Percentiles rank a stretch among this genome's conserved stretches.
phyloP scores from a whole-genome alignment of 2,797 vertebrate species.

The Rallus crepitans region DNA sequence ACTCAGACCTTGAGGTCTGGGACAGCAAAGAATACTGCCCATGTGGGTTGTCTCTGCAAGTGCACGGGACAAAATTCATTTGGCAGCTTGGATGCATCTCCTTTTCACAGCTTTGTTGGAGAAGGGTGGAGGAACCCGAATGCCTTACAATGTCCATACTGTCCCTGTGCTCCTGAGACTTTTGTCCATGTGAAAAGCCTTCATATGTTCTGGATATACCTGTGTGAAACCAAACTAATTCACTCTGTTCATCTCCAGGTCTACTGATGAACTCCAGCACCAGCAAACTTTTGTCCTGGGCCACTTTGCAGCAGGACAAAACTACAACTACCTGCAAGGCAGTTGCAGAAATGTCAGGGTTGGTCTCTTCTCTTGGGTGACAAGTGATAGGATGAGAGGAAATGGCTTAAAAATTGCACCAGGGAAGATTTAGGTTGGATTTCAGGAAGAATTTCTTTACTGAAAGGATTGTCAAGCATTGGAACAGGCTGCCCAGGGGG shows the following conservation, averaged over 20 bases:
- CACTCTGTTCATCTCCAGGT: not conserved
- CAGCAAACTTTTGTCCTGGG: not conserved
- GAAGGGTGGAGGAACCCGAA: not conserved
- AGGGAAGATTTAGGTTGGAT: too few species aligned
- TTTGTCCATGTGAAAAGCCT: not conserved
- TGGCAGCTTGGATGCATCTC: not conserved
- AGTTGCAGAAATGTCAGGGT: too few species aligned
- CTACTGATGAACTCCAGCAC: rapidly evolving
- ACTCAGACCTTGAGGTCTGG: not conserved
- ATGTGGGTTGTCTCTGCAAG: not conserved
- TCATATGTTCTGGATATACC: not conserved
- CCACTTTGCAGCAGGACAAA: not conserved
- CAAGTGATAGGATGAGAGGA: too few species aligned
- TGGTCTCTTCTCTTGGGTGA: too few species aligned
- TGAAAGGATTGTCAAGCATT: too few species aligned
- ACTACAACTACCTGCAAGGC: too few species aligned
- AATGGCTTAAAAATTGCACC: too few species aligned
- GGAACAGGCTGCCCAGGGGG: too few species aligned
- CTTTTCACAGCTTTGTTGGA: not conserved
- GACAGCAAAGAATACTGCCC: not conserved
- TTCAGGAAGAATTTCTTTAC: too few species aligned
- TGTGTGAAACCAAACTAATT: not conserved
- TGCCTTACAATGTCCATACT: rapidly evolving
- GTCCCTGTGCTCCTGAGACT: not conserved
- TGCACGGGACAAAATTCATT: rapidly evolving